phyloP scores from a whole-genome alignment of 2,888 invertebrate species.

The Cephus pulcher region DNA sequence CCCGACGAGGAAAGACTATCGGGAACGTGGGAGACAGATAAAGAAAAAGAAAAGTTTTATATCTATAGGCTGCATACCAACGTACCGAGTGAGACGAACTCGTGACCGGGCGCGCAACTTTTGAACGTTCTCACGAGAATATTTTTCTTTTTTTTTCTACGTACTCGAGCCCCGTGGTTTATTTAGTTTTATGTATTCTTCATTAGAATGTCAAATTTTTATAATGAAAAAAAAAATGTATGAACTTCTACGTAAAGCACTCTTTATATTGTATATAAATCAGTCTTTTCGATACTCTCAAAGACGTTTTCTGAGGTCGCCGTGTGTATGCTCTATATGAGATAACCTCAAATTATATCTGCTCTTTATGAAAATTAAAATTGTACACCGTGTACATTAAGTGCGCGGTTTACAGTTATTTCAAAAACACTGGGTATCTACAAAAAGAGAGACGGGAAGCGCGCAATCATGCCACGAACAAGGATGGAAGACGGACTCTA shows the following conservation, averaged over 20 bases:
- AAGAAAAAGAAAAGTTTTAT: constrained; percentile 24
- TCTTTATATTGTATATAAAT: background rate
- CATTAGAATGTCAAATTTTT: background rate
- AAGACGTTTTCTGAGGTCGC: background rate
- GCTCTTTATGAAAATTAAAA: background rate
- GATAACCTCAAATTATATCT: background rate
- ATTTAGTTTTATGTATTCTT: background rate
- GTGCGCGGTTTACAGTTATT: constrained; percentile 46
- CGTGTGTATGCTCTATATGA: background rate
- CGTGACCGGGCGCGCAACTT: constrained; percentile 2
- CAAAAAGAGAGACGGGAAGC: constrained; percentile 17
- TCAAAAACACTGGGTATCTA: constrained; percentile 38
- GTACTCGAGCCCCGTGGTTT: background rate
- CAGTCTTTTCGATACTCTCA: background rate
- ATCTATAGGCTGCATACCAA: constrained; percentile 33
- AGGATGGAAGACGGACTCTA: constrained; percentile 32
- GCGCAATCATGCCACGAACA: constrained; percentile 12
- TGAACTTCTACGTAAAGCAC: background rate
- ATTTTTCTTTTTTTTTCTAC: background rate
- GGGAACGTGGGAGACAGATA: constrained; percentile 8
- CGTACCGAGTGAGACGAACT: constrained; percentile 29
- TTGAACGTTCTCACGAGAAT: constrained; percentile 2
- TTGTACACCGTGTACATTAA: background rate
- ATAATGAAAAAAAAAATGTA: background rate
- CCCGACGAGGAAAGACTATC: constrained; percentile 28